Percentiles rank a stretch among this genome's conserved stretches.
Conservation (phyloP, 2,797 vertebrate genomes). For the Acrossocheilus fasciatus region DNA sequence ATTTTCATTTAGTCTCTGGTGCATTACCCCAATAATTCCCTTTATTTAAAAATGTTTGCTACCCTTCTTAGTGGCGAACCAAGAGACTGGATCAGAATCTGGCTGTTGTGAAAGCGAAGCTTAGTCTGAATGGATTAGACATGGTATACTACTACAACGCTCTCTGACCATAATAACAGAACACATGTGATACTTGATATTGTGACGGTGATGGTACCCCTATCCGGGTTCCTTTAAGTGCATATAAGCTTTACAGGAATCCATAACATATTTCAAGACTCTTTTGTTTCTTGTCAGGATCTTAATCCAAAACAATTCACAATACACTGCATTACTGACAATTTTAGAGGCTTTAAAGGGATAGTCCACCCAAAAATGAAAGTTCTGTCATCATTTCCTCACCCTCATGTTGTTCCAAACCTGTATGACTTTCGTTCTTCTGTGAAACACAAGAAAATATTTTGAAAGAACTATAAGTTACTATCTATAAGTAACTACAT, state of each 20-base stretch:
- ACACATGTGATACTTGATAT: conserved; percentile 29
- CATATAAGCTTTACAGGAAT: background rate
- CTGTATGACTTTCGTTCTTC: background rate
- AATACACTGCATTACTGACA: background rate
- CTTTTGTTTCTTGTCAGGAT: conserved; percentile 17
- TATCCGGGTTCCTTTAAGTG: conserved; percentile 25
- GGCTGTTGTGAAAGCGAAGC: conserved; percentile 25
- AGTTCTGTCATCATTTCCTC: background rate
- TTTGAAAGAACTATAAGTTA: background rate
- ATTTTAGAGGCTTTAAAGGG: background rate
- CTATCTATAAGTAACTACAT: too few species aligned
- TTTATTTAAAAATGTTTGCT: conserved; percentile 18
- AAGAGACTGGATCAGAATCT: conserved; percentile 15
- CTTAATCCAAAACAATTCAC: conserved; percentile 10
- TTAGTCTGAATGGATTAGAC: conserved; percentile 28
- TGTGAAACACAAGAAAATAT: too few species aligned
- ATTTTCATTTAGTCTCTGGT: conserved; percentile 4
- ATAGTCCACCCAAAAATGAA: background rate
- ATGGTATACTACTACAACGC: background rate
- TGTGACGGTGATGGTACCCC: conserved; percentile 32
- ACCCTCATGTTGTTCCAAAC: background rate
- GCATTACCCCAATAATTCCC: conserved; percentile 27
- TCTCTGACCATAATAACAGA: background rate
- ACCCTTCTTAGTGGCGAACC: background rate
- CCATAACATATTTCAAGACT: background rate